Evolutionary conservation across 2,888 invertebrate genomes (phyloP).

Genomic region (Pterobdella sp.): DNA sequence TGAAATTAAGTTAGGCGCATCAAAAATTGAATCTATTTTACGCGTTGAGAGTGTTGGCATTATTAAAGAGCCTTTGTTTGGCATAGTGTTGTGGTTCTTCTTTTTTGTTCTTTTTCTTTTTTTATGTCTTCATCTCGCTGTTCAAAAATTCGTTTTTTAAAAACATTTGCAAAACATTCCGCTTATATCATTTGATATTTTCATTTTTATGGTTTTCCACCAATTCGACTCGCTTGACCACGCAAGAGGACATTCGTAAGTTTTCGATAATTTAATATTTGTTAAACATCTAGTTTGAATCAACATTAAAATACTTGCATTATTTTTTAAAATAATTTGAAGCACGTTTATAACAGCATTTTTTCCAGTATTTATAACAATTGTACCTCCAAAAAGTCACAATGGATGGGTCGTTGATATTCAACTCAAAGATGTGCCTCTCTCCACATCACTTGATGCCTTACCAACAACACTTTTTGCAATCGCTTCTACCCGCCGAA

Average conservation of each 20-base stretch:
- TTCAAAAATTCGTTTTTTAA: background rate
- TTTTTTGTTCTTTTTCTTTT: constrained; percentile 6
- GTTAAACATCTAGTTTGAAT: background rate
- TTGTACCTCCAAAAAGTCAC: no score
- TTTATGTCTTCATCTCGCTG: background rate
- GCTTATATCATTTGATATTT: constrained; percentile 6
- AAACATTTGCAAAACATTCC: constrained; percentile 8
- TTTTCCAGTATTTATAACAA: no score
- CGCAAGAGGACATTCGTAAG: constrained; percentile 9
- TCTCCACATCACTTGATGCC: constrained; percentile 7
- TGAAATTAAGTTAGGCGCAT: no score
- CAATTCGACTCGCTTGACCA: constrained; percentile 6
- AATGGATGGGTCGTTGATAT: constrained; percentile 17
- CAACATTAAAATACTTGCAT: background rate
- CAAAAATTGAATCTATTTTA: no score
- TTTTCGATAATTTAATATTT: background rate
- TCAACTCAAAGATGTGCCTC: constrained; percentile 14
- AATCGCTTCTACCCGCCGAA: background rate
- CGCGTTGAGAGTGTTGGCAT: constrained; percentile 24
- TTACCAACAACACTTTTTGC: constrained; percentile 9
- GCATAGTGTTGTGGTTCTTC: background rate
- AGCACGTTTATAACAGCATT: no score
- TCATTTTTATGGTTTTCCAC: background rate
- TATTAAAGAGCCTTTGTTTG: constrained; percentile 31
- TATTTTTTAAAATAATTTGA: no score